A percentile compares a stretch with the other conserved stretches of the same genome.
phyloP scores from a whole-genome alignment of 2,888 invertebrate species.

The Liposcelis brunnea region DNA sequence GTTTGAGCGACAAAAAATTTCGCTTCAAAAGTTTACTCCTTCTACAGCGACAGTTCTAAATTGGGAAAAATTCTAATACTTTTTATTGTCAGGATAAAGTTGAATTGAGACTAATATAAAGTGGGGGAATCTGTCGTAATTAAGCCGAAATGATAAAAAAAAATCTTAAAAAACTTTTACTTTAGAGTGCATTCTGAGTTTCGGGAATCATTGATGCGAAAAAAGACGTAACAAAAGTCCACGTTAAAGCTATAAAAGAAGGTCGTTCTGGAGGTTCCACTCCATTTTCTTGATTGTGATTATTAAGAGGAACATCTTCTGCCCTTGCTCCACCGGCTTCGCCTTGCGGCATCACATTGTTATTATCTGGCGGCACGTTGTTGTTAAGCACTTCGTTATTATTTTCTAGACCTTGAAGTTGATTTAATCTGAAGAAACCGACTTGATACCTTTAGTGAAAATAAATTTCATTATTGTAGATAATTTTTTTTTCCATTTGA shows the following conservation, averaged over 20 bases:
- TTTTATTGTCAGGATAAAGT: no score
- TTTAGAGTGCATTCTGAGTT: slow-evolving; percentile 45
- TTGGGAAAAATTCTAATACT: no score
- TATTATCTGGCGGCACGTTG: slow-evolving; percentile 20
- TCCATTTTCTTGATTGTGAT: slow-evolving; percentile 10
- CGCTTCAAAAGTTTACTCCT: no score
- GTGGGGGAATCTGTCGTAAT: no score
- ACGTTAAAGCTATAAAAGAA: slow-evolving; percentile 54
- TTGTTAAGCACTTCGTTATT: slow-evolving; percentile 19
- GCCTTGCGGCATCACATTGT: slow-evolving; percentile 21
- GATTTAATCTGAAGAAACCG: slow-evolving; percentile 48
- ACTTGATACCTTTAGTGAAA: slow-evolving; percentile 43
- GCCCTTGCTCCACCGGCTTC: slow-evolving; percentile 17
- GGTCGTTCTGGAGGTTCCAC: slow-evolving; percentile 30
- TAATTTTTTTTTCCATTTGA: slow-evolving; percentile 9
- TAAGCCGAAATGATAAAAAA: no score
- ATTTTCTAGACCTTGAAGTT: slow-evolving; percentile 7
- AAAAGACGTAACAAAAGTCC: slow-evolving; percentile 85
- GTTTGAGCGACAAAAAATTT: no score
- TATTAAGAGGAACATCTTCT: slow-evolving; percentile 1
- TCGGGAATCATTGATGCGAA: slow-evolving; percentile 90
- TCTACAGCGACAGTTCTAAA: no score
- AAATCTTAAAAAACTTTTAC: no score
- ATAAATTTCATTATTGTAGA: slow-evolving; percentile 11
- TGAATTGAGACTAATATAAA: no score